Evolutionary conservation across 2,113 vertebrate species (phyloP), one percentile per base, ranked within the genome.

Genomic region (Pollimyrus isidori): DNA sequence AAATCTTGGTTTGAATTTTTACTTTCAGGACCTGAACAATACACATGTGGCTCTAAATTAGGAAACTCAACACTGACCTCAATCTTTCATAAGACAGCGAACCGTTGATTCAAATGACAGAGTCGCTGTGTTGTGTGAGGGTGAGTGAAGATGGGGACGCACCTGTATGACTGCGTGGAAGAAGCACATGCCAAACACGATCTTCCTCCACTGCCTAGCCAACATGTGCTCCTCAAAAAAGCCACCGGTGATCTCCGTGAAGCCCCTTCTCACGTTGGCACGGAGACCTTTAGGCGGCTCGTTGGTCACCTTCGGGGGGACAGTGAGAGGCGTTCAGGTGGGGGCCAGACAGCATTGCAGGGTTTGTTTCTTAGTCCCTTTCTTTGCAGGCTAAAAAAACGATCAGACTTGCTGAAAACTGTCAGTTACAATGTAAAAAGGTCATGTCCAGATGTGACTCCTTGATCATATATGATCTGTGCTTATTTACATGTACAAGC

Each of bases 91-190:
- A 62, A 62, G 3, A 62, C 2, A 26, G 58, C n/a, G 58, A 23
- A 2, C 56, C 23, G 6, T 3, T 3, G 56, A 62, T 23, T 62
- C 21, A 50, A 30, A 86, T 86, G n/a, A 50, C 46, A 49, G 3
- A 53, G 52, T 53, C 52, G 17, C 17, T 53, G 52, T 19, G 17
- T 53, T 17, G 4, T 17, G 30, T 86, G 21, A 26, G 26, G 50
- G 69, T 83, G 76, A 87, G 13, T n/a, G 30, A 45, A 46, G 9
- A 10, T 6, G 35, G 35, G 35, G 35, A 35, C 35, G 35, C 91
- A 96, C 94, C 95, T 97, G 95, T 92, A 96, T 92, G 89, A 97
- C 92, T 90, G 96, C 96, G 30, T 96, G 94, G 90, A 97, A 96
- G 92, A 97, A 97, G 91, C 92, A 96, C 89, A 97, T 89, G 76